Conservation (phyloP, 1,140 invertebrate species). For the Achroia grisella region DNA sequence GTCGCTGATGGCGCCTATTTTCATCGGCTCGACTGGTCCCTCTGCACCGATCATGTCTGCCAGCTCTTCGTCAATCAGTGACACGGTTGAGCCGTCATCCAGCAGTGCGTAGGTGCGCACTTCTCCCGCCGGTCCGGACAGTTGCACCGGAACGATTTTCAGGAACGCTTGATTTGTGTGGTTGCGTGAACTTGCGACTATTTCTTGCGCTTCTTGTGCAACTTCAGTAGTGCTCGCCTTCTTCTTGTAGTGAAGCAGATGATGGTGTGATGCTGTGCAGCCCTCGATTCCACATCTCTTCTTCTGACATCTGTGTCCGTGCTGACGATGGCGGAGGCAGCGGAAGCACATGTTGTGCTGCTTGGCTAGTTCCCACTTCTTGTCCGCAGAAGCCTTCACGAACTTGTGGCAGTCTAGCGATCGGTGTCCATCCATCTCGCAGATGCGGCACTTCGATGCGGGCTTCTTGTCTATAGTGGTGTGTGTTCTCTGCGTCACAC, state of each 20-base stretch:
- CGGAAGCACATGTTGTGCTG: conserved; percentile 6
- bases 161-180: conserved; percentile 3
- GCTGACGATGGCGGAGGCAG: conserved; percentile 1
- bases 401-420: neutral
- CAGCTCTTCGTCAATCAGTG: conserved; percentile 12
- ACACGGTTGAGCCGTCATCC: conserved; percentile 20
- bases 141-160: conserved; percentile 11
- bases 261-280: neutral
- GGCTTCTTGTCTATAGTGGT: no score
- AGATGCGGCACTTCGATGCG: no score
- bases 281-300: conserved; percentile 1
- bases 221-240: neutral
- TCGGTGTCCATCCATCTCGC: no score
- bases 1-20: no score
- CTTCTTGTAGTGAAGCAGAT: neutral
- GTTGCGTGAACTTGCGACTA: neutral
- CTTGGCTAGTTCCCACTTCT: conserved; percentile 2
- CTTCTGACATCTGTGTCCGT: neutral
- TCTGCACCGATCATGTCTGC: conserved; percentile 6
- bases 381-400: neutral
- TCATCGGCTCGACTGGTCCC: no score
- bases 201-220: neutral
- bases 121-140: neutral
- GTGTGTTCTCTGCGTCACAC: no score
- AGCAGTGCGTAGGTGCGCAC: conserved; percentile 11